Evolutionary conservation across 2,113 vertebrate species (phyloP), one percentile per base, ranked within the genome.

Genomic region (Anoplopoma fimbria): DNA sequence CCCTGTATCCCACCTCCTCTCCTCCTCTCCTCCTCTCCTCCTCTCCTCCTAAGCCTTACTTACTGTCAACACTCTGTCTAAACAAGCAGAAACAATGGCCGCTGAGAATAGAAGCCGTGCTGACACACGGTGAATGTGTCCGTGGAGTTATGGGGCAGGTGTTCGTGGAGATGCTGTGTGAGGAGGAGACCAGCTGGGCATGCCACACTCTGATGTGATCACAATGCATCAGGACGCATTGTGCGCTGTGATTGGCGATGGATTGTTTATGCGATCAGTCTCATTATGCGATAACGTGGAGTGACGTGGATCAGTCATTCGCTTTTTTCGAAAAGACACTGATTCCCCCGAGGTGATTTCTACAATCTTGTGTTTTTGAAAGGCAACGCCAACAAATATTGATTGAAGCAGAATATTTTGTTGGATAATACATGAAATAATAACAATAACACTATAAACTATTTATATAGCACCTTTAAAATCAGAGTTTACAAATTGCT

Each of bases 171-270:
- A 88, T 78, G 86, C 80, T 55, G 84, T 34, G 19, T 55, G 51
- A 73, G 69, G 38, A 42, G 40, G 68, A 79, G 69, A 89, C 87
- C 92, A 92, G 91, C 88, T 93, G 91, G 85, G n/a, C 79, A 49
- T 77, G 80, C 25, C 23, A 9, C 57, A 33, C 38, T 45, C 49
- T 88, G 90, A 91, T 84, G 62, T 77, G 45, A 89, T 91, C 86
- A 82, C 69, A 42, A 25, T 61, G 62, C 49, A 84, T 79, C 75
- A 69, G 47, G 67, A 79, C 12, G 23, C 57, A 71, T 70, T 67
- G 63, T 68, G 58, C 36, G 3, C 31, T 23, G 10, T 29, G 53
- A 84, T 31, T 61, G 63, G 61, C 63, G 70, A 83, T 64, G 45
- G 53, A 49, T 64, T 64, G 63, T 33, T 15, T 38, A 29, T 34